Evolutionary conservation across 2,113 vertebrate genomes (phyloP), one percentile per base, ranked within the genome.

Genomic region (Motacilla tschutschensis): DNA sequence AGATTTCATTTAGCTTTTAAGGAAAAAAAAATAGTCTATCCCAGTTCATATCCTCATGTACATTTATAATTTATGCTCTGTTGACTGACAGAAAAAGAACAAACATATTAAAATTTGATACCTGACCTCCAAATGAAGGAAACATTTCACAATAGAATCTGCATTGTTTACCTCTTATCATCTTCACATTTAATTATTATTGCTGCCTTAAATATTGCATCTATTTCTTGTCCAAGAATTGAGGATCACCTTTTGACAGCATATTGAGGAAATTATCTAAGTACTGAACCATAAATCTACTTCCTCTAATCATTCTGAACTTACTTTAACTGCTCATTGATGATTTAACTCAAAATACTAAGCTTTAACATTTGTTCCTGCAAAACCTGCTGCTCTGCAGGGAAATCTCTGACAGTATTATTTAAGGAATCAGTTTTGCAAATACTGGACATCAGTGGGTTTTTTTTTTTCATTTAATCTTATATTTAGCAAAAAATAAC

Each of bases 91-190:
- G 59, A 86, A 92, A 93, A 93, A 50, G 43, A 89, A 91, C 50
- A 12, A 95, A 77, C 81, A 85, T 77, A 88, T 96, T 83, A 95
- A 86, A 94, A 63, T 95, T 96, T 94, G 71, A 92, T 92, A 92
- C 48, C 33, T 59, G 67, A 91, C 77, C 48, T 94, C 82, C 67
- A 92, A 89, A 63, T 6, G 21, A 71, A 96, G 70, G 65, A 79
- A 77, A 58, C 19, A 66, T 91, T 87, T 89, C 63, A 81, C 28
- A 18, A 85, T 43, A 93, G 38, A 55, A 36, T 94, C 95, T 82
- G 43, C 81, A 72, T 80, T 62, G 79, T 83, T 63, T 89, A 87
- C 29, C 46, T 93, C 74, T 84, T 60, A 85, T 95, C 85, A 73
- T 76, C 66, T 79, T 73, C 73, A 74, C 51, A 67, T 91, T 91